Conservation (phyloP, 1,140 invertebrate species). For the Kradibia gibbosae region DNA sequence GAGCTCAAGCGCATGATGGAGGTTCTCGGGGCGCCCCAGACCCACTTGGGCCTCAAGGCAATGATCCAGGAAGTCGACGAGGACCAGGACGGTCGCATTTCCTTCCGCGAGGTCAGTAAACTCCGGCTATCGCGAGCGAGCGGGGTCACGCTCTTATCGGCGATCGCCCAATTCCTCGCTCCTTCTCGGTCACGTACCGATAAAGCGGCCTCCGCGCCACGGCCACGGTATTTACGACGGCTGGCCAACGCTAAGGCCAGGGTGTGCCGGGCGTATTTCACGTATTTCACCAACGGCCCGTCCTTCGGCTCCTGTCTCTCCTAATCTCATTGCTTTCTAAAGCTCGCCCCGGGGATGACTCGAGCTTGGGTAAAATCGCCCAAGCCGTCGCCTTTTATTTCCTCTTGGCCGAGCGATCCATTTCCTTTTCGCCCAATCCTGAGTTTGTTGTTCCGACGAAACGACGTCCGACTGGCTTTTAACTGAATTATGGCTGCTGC, state of each 20-base stretch:
- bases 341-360: neutral
- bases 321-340: neutral
- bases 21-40: slow-evolving; percentile 93
- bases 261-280: no score
- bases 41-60: slow-evolving; percentile 91
- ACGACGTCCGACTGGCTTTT: no score
- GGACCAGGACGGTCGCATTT: slow-evolving; percentile 90
- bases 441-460: no score
- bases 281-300: no score
- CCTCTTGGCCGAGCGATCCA: neutral
- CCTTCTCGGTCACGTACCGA: neutral
- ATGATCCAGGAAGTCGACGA: slow-evolving; percentile 97
- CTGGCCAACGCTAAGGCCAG: neutral
- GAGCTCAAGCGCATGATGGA: slow-evolving; percentile 98
- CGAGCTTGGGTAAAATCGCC: neutral
- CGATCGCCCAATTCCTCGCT: neutral
- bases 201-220: neutral
- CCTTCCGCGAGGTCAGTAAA: slow-evolving; percentile 85
- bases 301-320: no score
- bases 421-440: no score
- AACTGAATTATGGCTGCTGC: no score
- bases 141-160: no score
- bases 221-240: neutral
- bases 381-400: neutral
- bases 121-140: no score